A percentile compares a stretch with the other conserved stretches of the same genome.
phyloP scores from a whole-genome alignment of 2,797 vertebrate genomes.

The Sitta carolinensis region DNA sequence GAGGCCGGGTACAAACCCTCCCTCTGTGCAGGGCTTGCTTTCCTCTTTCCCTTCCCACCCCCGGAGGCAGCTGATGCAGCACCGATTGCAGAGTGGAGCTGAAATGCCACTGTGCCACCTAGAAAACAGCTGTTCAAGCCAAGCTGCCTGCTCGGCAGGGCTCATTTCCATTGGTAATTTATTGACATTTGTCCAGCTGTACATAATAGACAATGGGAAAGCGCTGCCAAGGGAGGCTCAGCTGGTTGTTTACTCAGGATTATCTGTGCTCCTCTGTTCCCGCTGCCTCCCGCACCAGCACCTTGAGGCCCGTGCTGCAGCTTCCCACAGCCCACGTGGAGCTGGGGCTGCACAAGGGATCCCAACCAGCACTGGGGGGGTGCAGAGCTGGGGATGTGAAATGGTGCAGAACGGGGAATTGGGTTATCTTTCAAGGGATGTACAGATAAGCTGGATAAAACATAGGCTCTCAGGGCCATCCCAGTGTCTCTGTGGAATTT shows the following conservation, averaged over 20 bases:
- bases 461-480: not conserved
- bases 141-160: not conserved
- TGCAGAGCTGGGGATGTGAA: not conserved
- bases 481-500: not conserved
- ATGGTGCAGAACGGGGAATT: not conserved
- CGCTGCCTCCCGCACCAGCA: fast-evolving
- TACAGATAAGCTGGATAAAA: not conserved
- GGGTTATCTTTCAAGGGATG: not conserved
- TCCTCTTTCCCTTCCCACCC: not conserved
- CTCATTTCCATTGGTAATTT: not conserved
- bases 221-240: not conserved
- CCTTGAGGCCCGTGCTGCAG: fast-evolving
- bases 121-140: not conserved
- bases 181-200: conserved; percentile 9
- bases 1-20: not conserved
- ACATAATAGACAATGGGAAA: conserved; percentile 17
- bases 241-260: not conserved
- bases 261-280: not conserved
- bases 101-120: not conserved
- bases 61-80: not conserved
- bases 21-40: not conserved
- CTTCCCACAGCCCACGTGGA: not conserved
- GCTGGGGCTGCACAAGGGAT: not conserved
- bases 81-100: not conserved
- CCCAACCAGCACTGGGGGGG: not conserved